Base-by-base conservation (phyloP, 1,140 invertebrate genomes). In the Anagrus nilaparvatae region DNA sequence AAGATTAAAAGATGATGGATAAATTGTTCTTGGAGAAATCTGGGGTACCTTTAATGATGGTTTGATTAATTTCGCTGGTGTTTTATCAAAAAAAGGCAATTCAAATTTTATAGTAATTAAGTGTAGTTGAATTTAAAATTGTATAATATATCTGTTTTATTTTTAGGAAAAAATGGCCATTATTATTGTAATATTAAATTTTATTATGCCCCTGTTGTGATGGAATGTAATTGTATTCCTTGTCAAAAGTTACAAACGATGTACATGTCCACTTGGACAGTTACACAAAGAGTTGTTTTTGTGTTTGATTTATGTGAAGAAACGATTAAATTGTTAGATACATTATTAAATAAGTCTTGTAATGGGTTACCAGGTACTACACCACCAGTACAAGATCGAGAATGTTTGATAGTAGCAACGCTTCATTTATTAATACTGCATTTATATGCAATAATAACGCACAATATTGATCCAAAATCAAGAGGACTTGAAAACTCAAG, bases 351-450 rank as follows among this genome's bases (percentile, higher is more conserved):
- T 10, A 74, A 80, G 40, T 77, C 82, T 3, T 82, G 77, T 61
- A 77, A 77, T 46, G 76, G 36, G 53, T 70, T 62, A 57, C 74
- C 58, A 36, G 68, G 50, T 29, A 61, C 65, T 40, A 71, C 77
- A 49, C 82, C 83, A 1, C 82, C 84, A 1, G 76, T 78, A 12
- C 88, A 92, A 58, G 88, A 94, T 50, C 84, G 85, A 29, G 93
- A 96, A 66, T 95, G 90, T 60, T 77, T 93, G 43, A 82, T 90
- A 1, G 87, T 96, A 3, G 77, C 89, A 3, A 78, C 81, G 29
- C 67, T 97, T 0, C 93, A 95, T 70, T 70, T 97, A 4, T 67
- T 96, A 16, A 77, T 87, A 44, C 67, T 97, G 23, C 92, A 95
- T 68, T 56, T 90, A 6, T 76, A 86, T 58, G 77, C 81, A 0